Evolutionary conservation across 1,140 invertebrate genomes (phyloP).

Genomic region (Monochamus saltuarius): DNA sequence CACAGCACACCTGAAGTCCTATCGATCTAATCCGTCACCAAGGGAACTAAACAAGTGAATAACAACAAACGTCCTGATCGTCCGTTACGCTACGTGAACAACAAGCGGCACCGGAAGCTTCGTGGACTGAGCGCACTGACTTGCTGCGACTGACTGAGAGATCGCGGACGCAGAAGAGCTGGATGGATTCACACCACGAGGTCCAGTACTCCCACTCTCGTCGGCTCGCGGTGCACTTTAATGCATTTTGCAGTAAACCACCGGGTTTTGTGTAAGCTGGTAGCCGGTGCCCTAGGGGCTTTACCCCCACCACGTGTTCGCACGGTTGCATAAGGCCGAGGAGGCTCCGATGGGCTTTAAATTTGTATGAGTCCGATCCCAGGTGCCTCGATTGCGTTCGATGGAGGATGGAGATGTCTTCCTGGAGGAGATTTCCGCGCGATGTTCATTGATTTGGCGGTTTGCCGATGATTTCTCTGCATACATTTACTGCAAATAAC

Average conservation of each 20-base stretch:
- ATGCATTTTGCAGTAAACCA: constrained; percentile 18
- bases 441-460: no score
- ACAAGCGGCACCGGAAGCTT: not conserved
- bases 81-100: not conserved
- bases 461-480: no score
- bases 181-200: no score
- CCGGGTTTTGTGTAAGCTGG: constrained; percentile 10
- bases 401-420: no score
- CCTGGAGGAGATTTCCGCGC: no score
- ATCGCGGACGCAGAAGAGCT: not conserved
- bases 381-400: no score
- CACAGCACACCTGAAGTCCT: not conserved
- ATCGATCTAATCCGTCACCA: constrained; percentile 13
- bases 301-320: not conserved
- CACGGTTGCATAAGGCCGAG: no score
- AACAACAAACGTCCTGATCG: constrained; percentile 11
- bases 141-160: not conserved
- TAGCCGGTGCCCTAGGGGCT: constrained; percentile 8
- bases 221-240: constrained; percentile 1
- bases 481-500: no score
- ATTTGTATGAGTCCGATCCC: no score
- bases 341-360: no score
- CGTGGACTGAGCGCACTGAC: not conserved
- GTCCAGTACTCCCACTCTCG: constrained; percentile 10
- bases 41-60: constrained; percentile 4